Percentiles rank a stretch among this genome's conserved stretches.
phyloP scores from a whole-genome alignment of 2,888 invertebrate species.

The Galerucella nymphaeae region DNA sequence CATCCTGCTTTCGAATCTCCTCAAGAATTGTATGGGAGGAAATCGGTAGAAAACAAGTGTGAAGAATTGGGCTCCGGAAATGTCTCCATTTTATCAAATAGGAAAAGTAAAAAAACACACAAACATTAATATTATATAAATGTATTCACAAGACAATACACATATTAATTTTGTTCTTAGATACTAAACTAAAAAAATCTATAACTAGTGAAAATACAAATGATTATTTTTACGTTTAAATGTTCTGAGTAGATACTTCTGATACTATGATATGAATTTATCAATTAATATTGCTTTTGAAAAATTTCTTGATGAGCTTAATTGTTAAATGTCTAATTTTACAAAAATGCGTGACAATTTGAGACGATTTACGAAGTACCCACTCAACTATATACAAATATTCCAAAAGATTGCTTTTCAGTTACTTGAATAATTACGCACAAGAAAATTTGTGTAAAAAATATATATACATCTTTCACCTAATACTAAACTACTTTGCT shows the following conservation, averaged over 20 bases:
- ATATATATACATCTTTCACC: conserved; percentile 54
- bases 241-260: conserved; percentile 55
- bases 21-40: too few relatives aligned
- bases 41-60: too few relatives aligned
- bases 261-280: conserved; percentile 56
- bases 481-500: conserved; percentile 42
- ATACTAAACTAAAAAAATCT: conserved; percentile 62
- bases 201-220: conserved; percentile 61
- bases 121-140: conserved; percentile 56
- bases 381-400: conserved; percentile 57
- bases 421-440: conserved; percentile 48
- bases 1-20: too few relatives aligned
- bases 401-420: conserved; percentile 57
- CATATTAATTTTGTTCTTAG: conserved; percentile 62
- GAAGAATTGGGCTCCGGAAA: too few relatives aligned
- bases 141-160: conserved; percentile 66
- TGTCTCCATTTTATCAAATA: background rate
- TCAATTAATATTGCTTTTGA: conserved; percentile 51
- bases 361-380: conserved; percentile 51
- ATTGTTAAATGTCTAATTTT: conserved; percentile 47
- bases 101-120: conserved; percentile 30
- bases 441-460: conserved; percentile 55
- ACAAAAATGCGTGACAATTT: conserved; percentile 48
- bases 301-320: conserved; percentile 40
- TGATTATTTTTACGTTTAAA: conserved; percentile 50